Percentiles rank a stretch among this genome's conserved stretches.
phyloP scores from a whole-genome alignment of 2,113 vertebrate genomes.

The Anarrhichthys ocellatus region DNA sequence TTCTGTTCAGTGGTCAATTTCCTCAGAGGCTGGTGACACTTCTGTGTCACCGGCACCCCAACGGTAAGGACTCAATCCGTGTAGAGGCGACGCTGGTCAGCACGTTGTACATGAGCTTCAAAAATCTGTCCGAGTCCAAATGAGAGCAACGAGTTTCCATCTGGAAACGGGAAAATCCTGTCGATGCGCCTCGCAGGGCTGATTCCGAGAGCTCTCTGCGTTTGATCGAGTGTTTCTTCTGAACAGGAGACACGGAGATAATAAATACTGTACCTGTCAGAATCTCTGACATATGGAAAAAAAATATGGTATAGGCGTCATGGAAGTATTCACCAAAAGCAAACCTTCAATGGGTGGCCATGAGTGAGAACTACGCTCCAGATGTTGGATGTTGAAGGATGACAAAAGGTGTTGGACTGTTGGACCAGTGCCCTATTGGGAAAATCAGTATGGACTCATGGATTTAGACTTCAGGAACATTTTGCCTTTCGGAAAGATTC shows the following conservation, averaged over 20 bases:
- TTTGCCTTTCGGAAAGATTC: not conserved
- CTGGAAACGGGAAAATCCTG: not conserved
- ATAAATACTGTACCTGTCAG: not conserved
- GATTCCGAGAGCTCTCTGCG: not conserved
- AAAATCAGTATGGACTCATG: not conserved
- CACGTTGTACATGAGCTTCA: constrained; percentile 77
- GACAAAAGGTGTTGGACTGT: not conserved
- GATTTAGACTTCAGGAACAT: not conserved
- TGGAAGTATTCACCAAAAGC: not conserved
- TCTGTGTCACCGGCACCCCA: constrained; percentile 45
- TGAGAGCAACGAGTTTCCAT: constrained; percentile 10
- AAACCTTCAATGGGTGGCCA: not conserved
- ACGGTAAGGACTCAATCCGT: constrained; percentile 55
- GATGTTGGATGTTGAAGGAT: not conserved
- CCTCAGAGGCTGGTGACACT: constrained; percentile 63
- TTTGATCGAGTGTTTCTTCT: constrained; percentile 11
- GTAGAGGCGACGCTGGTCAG: constrained; percentile 77
- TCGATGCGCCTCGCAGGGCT: not conserved
- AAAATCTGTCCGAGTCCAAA: constrained; percentile 70
- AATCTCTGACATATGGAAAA: not conserved
- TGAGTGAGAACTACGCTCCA: constrained; percentile 3
- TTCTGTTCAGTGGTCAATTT: constrained; percentile 78
- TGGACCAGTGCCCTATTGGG: not conserved
- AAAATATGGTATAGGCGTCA: not conserved
- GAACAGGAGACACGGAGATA: not conserved